phyloP scores from a whole-genome alignment of 1,140 invertebrate species.

The Fopius arisanus region DNA sequence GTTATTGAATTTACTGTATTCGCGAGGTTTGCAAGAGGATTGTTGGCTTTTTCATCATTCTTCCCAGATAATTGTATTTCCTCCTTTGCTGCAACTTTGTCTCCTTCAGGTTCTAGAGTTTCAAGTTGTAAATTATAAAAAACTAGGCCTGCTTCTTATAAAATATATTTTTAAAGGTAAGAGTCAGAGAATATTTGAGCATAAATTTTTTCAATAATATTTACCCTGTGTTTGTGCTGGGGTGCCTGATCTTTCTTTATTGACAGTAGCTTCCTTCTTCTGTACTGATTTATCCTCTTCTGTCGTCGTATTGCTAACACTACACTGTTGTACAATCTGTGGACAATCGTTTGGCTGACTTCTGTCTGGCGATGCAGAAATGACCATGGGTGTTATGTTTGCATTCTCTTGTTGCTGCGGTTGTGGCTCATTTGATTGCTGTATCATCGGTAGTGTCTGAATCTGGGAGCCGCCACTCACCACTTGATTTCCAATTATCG shows the following conservation, averaged over 20 bases:
- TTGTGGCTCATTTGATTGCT: constrained; percentile 42
- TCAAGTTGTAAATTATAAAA: too few species aligned
- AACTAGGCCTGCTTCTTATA: too few species aligned
- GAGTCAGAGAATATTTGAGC: too few species aligned
- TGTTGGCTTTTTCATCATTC: constrained; percentile 56
- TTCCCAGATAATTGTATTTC: constrained; percentile 40
- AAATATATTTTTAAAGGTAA: too few species aligned
- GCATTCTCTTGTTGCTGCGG: constrained; percentile 41
- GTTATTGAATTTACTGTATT: constrained; percentile 61
- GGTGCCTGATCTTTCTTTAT: constrained; percentile 16
- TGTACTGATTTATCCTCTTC: constrained; percentile 40
- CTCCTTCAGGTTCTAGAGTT: constrained; percentile 44
- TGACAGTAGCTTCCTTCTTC: constrained; percentile 47
- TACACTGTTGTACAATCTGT: constrained; percentile 38
- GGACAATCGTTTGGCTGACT: constrained; percentile 48
- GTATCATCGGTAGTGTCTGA: constrained; percentile 50
- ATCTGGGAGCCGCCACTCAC: constrained; percentile 50
- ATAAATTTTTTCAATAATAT: too few species aligned
- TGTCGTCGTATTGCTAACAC: constrained; percentile 33
- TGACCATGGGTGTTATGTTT: constrained; percentile 39
- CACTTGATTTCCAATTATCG: constrained; percentile 58
- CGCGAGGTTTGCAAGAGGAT: constrained; percentile 57
- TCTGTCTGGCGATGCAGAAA: constrained; percentile 42
- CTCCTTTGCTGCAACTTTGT: constrained; percentile 42
- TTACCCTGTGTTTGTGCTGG: constrained; percentile 13